phyloP scores from a whole-genome alignment of 1,140 invertebrate species.

The Galleria mellonella region DNA sequence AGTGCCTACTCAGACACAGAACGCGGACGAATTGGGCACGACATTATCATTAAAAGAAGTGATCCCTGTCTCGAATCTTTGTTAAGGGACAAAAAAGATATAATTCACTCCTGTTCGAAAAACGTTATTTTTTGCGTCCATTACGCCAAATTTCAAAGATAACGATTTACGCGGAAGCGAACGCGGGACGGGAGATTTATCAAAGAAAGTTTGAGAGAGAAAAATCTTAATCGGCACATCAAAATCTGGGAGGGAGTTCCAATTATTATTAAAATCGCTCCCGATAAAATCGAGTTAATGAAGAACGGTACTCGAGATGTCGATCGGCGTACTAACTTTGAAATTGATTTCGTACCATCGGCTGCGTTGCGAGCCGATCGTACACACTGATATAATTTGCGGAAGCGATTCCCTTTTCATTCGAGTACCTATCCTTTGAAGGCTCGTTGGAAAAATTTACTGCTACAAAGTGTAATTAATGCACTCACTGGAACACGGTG shows the following conservation, averaged over 20 bases:
- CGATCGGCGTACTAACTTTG: conserved; percentile 48
- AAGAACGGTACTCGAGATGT: conserved; percentile 57
- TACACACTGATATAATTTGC: conserved; percentile 40
- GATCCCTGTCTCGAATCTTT: not conserved
- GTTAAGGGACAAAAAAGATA: conserved; percentile 3
- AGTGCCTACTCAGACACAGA: not conserved
- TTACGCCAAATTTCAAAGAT: conserved; percentile 18
- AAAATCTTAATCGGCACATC: conserved; percentile 54
- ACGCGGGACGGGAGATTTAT: conserved; percentile 28
- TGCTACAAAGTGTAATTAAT: too few species aligned
- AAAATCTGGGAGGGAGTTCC: conserved; percentile 50
- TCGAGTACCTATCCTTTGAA: too few species aligned
- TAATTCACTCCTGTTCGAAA: not conserved
- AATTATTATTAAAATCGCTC: conserved; percentile 67
- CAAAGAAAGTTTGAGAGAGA: conserved; percentile 22
- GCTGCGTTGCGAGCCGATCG: conserved; percentile 24
- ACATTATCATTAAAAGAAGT: not conserved
- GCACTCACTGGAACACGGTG: too few species aligned
- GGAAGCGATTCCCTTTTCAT: conserved; percentile 20
- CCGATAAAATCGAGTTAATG: conserved; percentile 67
- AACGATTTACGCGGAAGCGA: conserved; percentile 27
- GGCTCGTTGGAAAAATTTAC: too few species aligned
- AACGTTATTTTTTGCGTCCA: conserved; percentile 3
- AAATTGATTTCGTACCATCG: conserved; percentile 66
- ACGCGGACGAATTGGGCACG: not conserved